Conservation (phyloP, 1,140 invertebrate species). For the Ceratina australensis region DNA sequence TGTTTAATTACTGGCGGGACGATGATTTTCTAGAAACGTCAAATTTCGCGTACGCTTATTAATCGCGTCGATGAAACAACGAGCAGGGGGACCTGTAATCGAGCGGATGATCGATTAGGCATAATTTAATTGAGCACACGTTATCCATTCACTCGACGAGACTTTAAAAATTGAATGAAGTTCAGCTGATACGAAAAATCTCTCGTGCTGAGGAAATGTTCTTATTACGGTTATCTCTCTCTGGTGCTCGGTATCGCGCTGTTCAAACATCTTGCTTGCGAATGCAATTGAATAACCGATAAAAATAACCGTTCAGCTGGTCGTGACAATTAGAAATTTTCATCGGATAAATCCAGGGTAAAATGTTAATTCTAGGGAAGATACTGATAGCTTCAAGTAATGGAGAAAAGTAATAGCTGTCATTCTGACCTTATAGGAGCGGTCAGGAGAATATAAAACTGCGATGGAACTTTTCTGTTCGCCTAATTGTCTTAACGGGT, state of each 20-base stretch:
- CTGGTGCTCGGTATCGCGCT: not conserved
- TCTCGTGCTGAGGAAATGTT: too few species aligned
- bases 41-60: not conserved
- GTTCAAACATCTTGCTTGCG: not conserved
- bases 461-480: slow-evolving; percentile 66
- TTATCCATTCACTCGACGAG: not conserved
- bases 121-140: too few species aligned
- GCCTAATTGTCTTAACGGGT: slow-evolving; percentile 61
- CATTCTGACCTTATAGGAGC: slow-evolving; percentile 48
- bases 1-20: slow-evolving; percentile 4
- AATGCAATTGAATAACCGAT: slow-evolving; percentile 10
- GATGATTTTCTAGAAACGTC: not conserved
- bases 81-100: not conserved
- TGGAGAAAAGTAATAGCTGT: slow-evolving; percentile 62
- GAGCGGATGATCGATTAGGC: not conserved
- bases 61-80: not conserved
- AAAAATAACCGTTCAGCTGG: not conserved
- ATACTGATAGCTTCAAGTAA: slow-evolving; percentile 48
- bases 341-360: not conserved
- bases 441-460: slow-evolving; percentile 29
- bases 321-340: not conserved
- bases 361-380: slow-evolving; percentile 50
- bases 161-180: not conserved
- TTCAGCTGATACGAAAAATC: not conserved
- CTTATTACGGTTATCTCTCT: not conserved